Evolutionary conservation across 2,888 invertebrate species (phyloP).

Genomic region (Leucoptera coffeella): DNA sequence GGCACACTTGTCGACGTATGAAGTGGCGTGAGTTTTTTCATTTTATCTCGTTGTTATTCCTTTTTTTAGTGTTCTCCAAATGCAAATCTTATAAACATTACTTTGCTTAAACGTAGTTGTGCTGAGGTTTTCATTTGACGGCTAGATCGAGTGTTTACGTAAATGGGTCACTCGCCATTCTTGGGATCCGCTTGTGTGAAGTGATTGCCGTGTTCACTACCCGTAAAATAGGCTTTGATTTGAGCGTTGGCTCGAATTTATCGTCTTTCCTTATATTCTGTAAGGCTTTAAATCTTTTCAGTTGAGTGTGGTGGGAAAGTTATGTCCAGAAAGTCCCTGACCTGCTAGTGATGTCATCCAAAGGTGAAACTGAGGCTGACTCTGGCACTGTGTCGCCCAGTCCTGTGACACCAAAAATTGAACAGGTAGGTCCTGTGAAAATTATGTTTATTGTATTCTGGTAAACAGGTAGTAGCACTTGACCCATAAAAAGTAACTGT

Average conservation of each 20-base stretch:
- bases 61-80: no score
- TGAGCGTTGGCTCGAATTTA: not conserved
- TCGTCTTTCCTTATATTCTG: not conserved
- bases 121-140: slow-evolving; percentile 3
- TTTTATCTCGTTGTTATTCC: slow-evolving; percentile 7
- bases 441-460: slow-evolving; percentile 3
- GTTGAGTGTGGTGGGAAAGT: slow-evolving; percentile 40
- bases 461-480: no score
- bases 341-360: slow-evolving; percentile 51
- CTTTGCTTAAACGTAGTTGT: slow-evolving; percentile 3
- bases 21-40: slow-evolving; percentile 37
- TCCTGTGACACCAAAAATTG: slow-evolving; percentile 36
- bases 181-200: slow-evolving; percentile 4
- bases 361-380: slow-evolving; percentile 53
- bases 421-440: slow-evolving; percentile 25
- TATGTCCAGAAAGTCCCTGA: slow-evolving; percentile 40
- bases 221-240: not conserved
- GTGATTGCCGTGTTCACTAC: not conserved
- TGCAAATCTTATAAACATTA: no score
- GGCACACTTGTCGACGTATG: slow-evolving; percentile 52
- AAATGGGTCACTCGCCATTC: slow-evolving; percentile 54
- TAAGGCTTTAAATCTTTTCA: slow-evolving; percentile 10
- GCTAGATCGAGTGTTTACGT: slow-evolving; percentile 46
- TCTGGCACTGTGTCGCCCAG: slow-evolving; percentile 50
- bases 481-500: no score